phyloP scores from a whole-genome alignment of 2,888 invertebrate species.

The Cybosia mesomella region DNA sequence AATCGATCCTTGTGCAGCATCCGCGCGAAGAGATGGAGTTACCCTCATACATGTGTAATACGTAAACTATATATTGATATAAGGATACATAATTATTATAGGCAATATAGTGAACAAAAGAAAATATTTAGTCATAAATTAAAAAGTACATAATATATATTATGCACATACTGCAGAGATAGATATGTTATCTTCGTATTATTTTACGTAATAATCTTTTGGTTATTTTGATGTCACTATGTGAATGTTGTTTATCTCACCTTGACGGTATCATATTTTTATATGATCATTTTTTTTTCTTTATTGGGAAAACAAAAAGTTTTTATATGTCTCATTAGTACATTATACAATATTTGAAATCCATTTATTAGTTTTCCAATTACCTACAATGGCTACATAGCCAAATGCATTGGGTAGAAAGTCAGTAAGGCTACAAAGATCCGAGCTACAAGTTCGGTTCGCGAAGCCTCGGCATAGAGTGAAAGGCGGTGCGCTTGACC shows the following conservation, averaged over 20 bases:
- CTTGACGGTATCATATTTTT: constrained; percentile 41
- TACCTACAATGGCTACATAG: constrained; percentile 33
- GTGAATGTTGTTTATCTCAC: constrained; percentile 39
- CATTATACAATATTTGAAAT: too few relatives aligned
- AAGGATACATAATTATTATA: neutral
- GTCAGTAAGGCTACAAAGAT: constrained; percentile 30
- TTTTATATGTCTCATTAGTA: too few relatives aligned
- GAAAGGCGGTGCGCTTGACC: constrained; percentile 78
- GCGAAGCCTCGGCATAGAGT: constrained; percentile 50
- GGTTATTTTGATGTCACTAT: constrained; percentile 30
- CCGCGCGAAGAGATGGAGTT: neutral
- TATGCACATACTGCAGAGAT: constrained; percentile 43
- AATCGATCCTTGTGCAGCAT: too few relatives aligned
- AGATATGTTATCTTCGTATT: constrained; percentile 34
- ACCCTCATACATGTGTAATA: neutral
- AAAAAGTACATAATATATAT: neutral
- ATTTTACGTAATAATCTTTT: constrained; percentile 31
- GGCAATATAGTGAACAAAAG: neutral
- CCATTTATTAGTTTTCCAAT: too few relatives aligned
- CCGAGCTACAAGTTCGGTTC: constrained; percentile 31
- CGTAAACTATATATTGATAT: neutral
- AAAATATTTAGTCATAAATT: neutral
- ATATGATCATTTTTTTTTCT: too few relatives aligned
- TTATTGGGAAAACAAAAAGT: too few relatives aligned
- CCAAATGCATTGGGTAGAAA: constrained; percentile 27